Conservation (phyloP, 2,888 invertebrate genomes). For the Venusia cambrica region DNA sequence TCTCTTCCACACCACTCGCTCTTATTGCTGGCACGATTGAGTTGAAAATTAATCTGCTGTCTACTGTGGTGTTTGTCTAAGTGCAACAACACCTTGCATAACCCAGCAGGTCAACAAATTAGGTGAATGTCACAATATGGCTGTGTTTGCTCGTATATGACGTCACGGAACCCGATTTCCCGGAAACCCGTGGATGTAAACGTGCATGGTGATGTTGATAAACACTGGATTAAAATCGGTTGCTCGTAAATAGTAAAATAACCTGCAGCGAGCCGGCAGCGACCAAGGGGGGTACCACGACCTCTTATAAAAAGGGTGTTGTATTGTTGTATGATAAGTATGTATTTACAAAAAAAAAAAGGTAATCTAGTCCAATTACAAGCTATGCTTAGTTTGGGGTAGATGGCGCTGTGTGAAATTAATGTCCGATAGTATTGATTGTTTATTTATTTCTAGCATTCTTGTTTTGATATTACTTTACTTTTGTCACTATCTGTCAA, state of each 20-base stretch:
- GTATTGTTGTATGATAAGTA: too few species aligned
- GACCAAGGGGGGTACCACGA: too few species aligned
- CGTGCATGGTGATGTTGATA: conserved; percentile 28
- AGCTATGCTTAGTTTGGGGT: too few species aligned
- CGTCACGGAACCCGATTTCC: conserved; percentile 30
- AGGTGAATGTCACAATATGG: conserved; percentile 36
- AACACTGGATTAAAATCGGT: conserved; percentile 15
- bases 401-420: too few species aligned
- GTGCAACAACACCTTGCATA: conserved; percentile 7
- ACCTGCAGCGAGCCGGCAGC: background rate
- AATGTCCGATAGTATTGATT: too few species aligned
- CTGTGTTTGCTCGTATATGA: conserved; percentile 23
- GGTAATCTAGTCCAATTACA: too few species aligned
- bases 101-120: conserved; percentile 28
- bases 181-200: conserved; percentile 27
- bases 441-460: too few species aligned
- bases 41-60: too few species aligned
- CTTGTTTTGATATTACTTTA: too few species aligned
- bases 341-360: too few species aligned
- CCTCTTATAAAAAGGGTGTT: too few species aligned
- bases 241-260: conserved; percentile 10
- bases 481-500: too few species aligned
- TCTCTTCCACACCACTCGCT: background rate
- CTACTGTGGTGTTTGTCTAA: conserved; percentile 5
- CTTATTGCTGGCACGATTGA: background rate